Evolutionary conservation across 2,888 invertebrate genomes (phyloP).

Genomic region (Lymantria monacha): DNA sequence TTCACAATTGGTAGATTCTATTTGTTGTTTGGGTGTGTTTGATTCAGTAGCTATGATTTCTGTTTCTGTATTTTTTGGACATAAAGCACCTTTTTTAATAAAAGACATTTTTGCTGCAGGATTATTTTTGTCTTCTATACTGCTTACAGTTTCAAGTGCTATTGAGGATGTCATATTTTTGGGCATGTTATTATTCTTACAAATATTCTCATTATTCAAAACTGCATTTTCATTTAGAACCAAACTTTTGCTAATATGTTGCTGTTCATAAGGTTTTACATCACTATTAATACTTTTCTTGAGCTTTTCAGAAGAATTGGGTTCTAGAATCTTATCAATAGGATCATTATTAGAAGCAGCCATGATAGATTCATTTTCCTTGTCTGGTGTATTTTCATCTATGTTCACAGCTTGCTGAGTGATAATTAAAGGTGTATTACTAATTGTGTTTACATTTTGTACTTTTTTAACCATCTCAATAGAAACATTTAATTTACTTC

Average conservation of each 20-base stretch:
- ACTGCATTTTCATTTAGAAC: slow-evolving; percentile 3
- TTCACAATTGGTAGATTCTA: slow-evolving; percentile 38
- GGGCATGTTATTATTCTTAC: neutral
- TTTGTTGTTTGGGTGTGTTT: slow-evolving; percentile 27
- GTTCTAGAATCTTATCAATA: slow-evolving; percentile 1
- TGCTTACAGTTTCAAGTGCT: neutral
- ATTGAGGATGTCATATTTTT: neutral
- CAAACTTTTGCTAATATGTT: neutral
- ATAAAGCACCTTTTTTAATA: slow-evolving; percentile 52
- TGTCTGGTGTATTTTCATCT: slow-evolving; percentile 56
- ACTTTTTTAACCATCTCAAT: slow-evolving; percentile 70
- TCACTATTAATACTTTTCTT: slow-evolving; percentile 11
- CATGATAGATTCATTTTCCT: slow-evolving; percentile 15
- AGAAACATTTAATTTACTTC: slow-evolving; percentile 71
- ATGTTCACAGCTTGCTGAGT: slow-evolving; percentile 39
- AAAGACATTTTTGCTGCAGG: slow-evolving; percentile 43
- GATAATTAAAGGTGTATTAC: slow-evolving; percentile 13
- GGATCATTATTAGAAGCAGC: slow-evolving; percentile 4
- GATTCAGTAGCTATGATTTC: slow-evolving; percentile 13
- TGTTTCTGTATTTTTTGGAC: slow-evolving; percentile 16
- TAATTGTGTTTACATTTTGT: slow-evolving; percentile 37
- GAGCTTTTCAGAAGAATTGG: slow-evolving; percentile 1
- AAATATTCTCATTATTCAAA: neutral
- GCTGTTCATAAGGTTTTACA: neutral
- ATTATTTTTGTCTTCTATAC: neutral